phyloP scores from a whole-genome alignment of 2,888 invertebrate species.

The Synanthedon myopaeformis region DNA sequence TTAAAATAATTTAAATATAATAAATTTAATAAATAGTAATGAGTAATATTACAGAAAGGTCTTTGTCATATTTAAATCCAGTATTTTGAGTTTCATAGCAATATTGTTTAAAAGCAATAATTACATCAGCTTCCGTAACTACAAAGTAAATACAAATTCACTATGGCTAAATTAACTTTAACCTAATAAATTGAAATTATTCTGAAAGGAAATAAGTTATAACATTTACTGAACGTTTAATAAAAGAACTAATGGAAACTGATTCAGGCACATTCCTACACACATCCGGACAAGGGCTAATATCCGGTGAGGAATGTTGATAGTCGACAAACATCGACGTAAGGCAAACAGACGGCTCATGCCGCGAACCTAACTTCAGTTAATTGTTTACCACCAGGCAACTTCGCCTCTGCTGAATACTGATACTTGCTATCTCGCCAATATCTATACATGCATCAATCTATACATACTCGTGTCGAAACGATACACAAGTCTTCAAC shows the following conservation, averaged over 20 bases:
- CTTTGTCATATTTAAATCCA: too few relatives aligned
- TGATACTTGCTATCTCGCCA: neutral
- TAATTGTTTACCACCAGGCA: slow-evolving; percentile 38
- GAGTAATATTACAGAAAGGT: too few relatives aligned
- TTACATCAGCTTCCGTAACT: too few relatives aligned
- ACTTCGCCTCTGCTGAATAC: neutral
- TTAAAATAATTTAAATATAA: too few relatives aligned
- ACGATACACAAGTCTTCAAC: too few relatives aligned
- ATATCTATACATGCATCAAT: too few relatives aligned
- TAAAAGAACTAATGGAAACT: slow-evolving; percentile 25
- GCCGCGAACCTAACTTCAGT: slow-evolving; percentile 31
- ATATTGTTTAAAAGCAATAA: too few relatives aligned
- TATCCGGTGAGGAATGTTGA: slow-evolving; percentile 57
- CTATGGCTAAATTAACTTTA: too few relatives aligned
- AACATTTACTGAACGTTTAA: slow-evolving; percentile 9
- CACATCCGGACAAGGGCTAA: slow-evolving; percentile 55
- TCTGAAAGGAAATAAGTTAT: slow-evolving; percentile 9
- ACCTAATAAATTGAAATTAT: slow-evolving; percentile 5
- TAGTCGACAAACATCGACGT: slow-evolving; percentile 48
- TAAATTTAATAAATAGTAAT: too few relatives aligned
- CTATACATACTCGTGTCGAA: too few relatives aligned
- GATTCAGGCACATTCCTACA: slow-evolving; percentile 33
- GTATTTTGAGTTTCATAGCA: too few relatives aligned
- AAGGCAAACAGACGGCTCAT: slow-evolving; percentile 34
- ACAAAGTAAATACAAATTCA: too few relatives aligned